A percentile compares a stretch with the other conserved stretches of the same genome.
Conservation (phyloP, 2,113 vertebrate species). For the Sylvietta virens region DNA sequence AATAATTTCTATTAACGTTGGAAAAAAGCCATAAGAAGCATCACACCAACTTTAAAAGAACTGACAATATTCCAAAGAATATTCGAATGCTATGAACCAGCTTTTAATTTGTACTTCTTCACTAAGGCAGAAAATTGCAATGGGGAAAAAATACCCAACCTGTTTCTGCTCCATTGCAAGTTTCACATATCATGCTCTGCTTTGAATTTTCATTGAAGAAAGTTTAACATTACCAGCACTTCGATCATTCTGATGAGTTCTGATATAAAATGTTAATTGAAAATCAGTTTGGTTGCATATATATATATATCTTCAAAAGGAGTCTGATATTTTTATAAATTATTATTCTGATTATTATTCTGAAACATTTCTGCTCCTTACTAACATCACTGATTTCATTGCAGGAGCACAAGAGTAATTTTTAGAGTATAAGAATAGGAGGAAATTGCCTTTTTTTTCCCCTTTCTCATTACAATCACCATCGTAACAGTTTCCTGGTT, state of each 20-base stretch:
- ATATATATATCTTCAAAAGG: not conserved
- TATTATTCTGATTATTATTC: not conserved
- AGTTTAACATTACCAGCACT: not conserved
- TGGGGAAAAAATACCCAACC: not conserved
- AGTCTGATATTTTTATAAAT: not conserved
- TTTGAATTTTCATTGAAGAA: conserved; percentile 12
- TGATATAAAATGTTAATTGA: not conserved
- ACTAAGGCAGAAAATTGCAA: conserved; percentile 61
- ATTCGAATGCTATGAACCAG: conserved; percentile 8
- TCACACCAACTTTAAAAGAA: conserved; percentile 31
- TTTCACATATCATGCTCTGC: conserved; percentile 32
- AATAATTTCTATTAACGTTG: conserved; percentile 20
- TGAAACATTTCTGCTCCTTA: not conserved
- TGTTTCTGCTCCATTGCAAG: conserved; percentile 39
- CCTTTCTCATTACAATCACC: not conserved
- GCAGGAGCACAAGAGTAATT: not conserved
- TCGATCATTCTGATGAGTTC: not conserved
- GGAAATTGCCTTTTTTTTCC: not conserved
- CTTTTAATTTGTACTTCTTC: conserved; percentile 36
- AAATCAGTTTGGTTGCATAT: not conserved
- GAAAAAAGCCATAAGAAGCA: not conserved
- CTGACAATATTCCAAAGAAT: not conserved
- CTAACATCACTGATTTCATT: not conserved
- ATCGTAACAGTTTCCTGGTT: not conserved
- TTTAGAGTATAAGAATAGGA: conserved; percentile 6